Evolutionary conservation across 1,140 invertebrate species (phyloP), one percentile per base, ranked within the genome.

Genomic region (Drosophila baimaii): DNA sequence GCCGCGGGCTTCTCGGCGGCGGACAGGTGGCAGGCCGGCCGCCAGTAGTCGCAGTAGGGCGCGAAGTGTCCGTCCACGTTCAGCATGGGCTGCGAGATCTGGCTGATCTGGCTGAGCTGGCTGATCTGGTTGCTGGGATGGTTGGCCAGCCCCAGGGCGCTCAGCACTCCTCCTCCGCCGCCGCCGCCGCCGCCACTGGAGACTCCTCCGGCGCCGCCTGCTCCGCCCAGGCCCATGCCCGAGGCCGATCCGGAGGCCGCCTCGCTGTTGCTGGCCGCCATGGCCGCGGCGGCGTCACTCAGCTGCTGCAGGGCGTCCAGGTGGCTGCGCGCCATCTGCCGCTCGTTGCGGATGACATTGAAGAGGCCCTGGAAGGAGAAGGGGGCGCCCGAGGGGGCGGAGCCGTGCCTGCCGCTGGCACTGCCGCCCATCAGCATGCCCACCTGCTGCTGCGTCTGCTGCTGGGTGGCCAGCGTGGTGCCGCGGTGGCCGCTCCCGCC

Each of bases 1-100:
- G 79, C 72, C 25, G 70, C 51, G 1, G 90, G 85, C 92, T 94
- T 92, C 47, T 92, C 91, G 6, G 89, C 72, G 8, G 89, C 75
- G 1, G 90, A 69, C 1, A 92, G 77, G 35, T 79, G 68, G 21
- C 91, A 92, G 1, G 91, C 75, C 0, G 91, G 90, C 7, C 91
- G 57, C 90, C 90, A 92, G 33, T 88, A 92, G 31, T 92, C 91
- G 23, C 91, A 90, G 39, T 91, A 92, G 0, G 80, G 79, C 4
- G 79, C 83, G 39, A 91, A 90, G 19, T 88, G 89, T 3, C 80
- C 89, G 12, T 92, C 90, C 35, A 91, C 83, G 55, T 90, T 91
- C 15, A 90, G 75, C 70, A 92, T 90, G 10, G 86, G 79, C 37
- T 89, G 82, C 21, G 70, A 82, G 29, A 77, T 54, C 27, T 77